Evolutionary conservation across 2,113 vertebrate species (phyloP), one percentile per base, ranked within the genome.

Genomic region (Enhydra lutris): DNA sequence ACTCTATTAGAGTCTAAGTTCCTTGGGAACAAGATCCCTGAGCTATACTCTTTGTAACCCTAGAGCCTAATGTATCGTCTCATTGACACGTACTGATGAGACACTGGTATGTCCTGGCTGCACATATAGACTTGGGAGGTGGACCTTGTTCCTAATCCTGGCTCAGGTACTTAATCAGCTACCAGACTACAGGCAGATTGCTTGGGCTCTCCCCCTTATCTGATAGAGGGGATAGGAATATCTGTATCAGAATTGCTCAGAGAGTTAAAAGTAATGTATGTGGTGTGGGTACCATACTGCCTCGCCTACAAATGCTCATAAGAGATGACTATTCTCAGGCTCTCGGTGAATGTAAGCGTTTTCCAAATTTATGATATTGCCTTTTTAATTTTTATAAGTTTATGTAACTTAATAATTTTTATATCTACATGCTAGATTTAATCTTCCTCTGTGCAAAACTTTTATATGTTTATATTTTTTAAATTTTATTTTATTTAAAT

Each of bases 371-470:
- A 57, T 52, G 20, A 81, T 78, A 76, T 0, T 73, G 42, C 61
- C 81, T 84, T 95, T 92, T 90, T 31, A 85, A 31, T 81, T 94
- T 78, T 63, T 78, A 34, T 67, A 55, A 88, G 36, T 17, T 76
- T 91, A 39, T 85, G 24, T 84, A 63, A 80, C 47, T 89, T 61
- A 67, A 20, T 50, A 78, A 42, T 80, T 96, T 97, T 93, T 95
- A 89, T 7, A 52, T 2, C 36, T 59, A 52, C 1, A 23, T 94
- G 12, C 65, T 85, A 80, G 36, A 63, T 24, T 87, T 83, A 39
- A 42, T 89, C 74, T 94, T 87, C n/a, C 31, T 73, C 26, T 76
- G 2, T 91, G 34, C 97, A 52, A 45, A 55, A 74, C 26, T 57
- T 55, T 91, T 78, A 76, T 57, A 29, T 79, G 31, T 92, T 1